Evolutionary conservation across 2,113 vertebrate species (phyloP).

Genomic region (Gadus chalcogrammus): DNA sequence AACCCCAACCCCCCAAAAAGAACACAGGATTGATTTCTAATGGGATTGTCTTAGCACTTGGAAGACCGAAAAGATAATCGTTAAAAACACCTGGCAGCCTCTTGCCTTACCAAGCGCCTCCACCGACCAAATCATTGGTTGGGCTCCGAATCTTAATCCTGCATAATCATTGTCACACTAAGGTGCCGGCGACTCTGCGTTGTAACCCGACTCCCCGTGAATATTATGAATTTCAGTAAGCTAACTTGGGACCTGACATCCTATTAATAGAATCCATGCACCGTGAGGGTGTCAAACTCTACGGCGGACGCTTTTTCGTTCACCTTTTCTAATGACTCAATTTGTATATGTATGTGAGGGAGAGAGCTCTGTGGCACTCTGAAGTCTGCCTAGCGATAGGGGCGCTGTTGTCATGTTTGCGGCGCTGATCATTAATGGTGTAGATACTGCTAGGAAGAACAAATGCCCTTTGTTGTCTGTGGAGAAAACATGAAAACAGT

Average conservation of each 20-base stretch:
- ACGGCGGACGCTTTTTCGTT: conserved; percentile 26
- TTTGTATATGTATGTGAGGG: conserved; percentile 48
- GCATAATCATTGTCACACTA: conserved; percentile 15
- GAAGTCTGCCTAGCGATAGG: conserved; percentile 29
- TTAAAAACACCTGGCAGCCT: too few species aligned
- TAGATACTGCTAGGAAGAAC: too few species aligned
- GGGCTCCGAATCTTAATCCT: conserved; percentile 7
- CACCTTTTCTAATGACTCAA: conserved; percentile 49
- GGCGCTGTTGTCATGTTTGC: too few species aligned
- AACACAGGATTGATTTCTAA: neutral
- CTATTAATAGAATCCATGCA: conserved; percentile 49
- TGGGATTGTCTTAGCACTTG: neutral
- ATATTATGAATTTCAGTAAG: conserved; percentile 40
- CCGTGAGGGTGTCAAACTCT: conserved; percentile 22
- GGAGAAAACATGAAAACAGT: too few species aligned
- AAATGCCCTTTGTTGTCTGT: too few species aligned
- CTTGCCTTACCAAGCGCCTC: neutral
- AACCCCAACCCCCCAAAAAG: neutral
- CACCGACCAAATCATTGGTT: neutral
- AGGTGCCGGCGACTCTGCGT: conserved; percentile 14
- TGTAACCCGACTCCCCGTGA: conserved; percentile 30
- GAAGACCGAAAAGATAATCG: conserved; percentile 8
- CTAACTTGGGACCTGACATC: conserved; percentile 35
- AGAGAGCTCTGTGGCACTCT: conserved; percentile 37
- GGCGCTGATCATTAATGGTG: too few species aligned